These are phyloP conservation scores for Tromatobia lineatoria DNA, from an alignment of 2,888 invertebrate genomes.

Conservation along the genomic window DNA sequence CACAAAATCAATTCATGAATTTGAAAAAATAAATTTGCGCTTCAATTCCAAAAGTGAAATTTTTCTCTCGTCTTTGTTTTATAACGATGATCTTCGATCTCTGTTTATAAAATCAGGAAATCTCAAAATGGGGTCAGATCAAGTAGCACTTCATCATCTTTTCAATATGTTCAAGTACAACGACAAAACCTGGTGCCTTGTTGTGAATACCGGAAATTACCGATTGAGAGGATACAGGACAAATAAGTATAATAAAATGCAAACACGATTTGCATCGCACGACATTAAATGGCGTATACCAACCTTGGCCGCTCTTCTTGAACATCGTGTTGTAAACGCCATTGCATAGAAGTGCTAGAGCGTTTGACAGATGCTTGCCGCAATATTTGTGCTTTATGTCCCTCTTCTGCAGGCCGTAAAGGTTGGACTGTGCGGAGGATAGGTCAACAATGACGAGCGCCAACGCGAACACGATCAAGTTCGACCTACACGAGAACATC, in stretches of 20 bases:
- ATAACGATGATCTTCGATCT: neutral
- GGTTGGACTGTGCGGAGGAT: conserved; percentile 74
- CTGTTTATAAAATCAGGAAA: neutral
- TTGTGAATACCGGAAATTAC: neutral
- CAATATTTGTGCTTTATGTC: conserved; percentile 80
- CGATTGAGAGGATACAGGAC: neutral
- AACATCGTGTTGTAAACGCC: conserved; percentile 83
- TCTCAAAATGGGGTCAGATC: neutral
- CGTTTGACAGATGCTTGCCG: conserved; percentile 82
- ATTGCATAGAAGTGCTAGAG: conserved; percentile 82
- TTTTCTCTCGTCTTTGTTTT: neutral
- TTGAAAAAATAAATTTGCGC: too few relatives aligned
- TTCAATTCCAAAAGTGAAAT: too few relatives aligned
- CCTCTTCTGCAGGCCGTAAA: conserved; percentile 71
- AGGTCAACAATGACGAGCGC: conserved; percentile 74
- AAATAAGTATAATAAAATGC: neutral
- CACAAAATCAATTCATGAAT: too few relatives aligned
- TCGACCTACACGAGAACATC: conserved; percentile 80
- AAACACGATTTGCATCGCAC: neutral
- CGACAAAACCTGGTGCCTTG: neutral
- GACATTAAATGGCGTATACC: conserved; percentile 24
- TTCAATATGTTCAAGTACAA: neutral
- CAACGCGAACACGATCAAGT: conserved; percentile 75
- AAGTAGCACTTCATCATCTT: neutral
- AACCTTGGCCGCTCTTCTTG: conserved; percentile 82